These are phyloP conservation scores for Heliconius eleuchia DNA, from an alignment of 1,140 invertebrate genomes.

Conservation along the genomic window DNA sequence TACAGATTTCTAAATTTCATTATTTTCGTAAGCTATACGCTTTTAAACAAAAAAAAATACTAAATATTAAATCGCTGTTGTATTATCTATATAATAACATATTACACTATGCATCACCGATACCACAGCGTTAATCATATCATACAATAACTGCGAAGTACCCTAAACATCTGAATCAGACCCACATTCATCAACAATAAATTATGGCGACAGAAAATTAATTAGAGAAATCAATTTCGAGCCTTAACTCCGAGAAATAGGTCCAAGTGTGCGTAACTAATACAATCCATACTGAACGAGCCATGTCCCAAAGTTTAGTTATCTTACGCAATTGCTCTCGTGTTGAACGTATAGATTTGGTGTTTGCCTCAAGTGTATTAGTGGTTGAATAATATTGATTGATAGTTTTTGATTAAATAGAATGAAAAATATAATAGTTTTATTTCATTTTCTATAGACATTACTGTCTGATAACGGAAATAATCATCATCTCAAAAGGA, in stretches of 20 bases:
- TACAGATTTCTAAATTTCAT: too few species aligned
- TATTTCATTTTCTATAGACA: too few species aligned
- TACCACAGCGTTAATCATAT: background rate
- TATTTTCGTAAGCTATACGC: too few species aligned
- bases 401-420: too few species aligned
- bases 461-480: too few species aligned
- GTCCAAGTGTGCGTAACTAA: slow-evolving; percentile 38
- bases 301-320: slow-evolving; percentile 38
- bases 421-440: too few species aligned
- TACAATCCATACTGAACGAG: slow-evolving; percentile 39
- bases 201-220: slow-evolving; percentile 37
- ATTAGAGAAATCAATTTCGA: slow-evolving; percentile 37
- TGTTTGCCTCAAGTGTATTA: slow-evolving; percentile 17
- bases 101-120: background rate
- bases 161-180: slow-evolving; percentile 14
- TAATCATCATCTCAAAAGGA: too few species aligned
- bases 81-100: background rate
- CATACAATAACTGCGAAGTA: background rate
- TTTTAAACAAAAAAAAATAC: too few species aligned
- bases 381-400: background rate
- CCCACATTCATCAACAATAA: slow-evolving; percentile 28
- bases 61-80: too few species aligned
- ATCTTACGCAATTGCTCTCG: slow-evolving; percentile 45
- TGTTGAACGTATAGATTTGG: slow-evolving; percentile 37
- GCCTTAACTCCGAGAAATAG: slow-evolving; percentile 12